phyloP scores from a whole-genome alignment of 2,888 invertebrate genomes.

The Drosophila suboccidentalis region DNA sequence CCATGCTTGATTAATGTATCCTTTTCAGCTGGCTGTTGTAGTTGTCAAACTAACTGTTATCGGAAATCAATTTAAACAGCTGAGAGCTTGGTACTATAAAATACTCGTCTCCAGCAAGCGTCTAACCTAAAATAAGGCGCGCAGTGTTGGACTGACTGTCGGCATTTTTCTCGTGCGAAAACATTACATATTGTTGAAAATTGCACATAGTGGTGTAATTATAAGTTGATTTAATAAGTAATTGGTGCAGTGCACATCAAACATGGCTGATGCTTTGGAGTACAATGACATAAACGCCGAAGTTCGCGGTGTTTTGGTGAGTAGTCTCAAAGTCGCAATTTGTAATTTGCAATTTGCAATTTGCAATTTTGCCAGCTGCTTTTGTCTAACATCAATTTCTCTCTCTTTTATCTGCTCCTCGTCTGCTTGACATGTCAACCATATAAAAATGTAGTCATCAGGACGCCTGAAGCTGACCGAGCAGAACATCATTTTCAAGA shows the following conservation, averaged over 20 bases:
- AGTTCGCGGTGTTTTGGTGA: slow-evolving; percentile 95
- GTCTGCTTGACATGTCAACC: neutral
- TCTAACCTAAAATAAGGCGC: slow-evolving; percentile 76
- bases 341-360: neutral
- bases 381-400: slow-evolving; percentile 32
- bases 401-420: neutral
- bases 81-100: slow-evolving; percentile 12
- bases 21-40: too few species aligned
- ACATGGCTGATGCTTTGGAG: slow-evolving; percentile 93
- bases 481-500: slow-evolving; percentile 96
- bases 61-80: neutral
- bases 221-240: slow-evolving; percentile 16
- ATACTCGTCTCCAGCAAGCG: slow-evolving; percentile 39
- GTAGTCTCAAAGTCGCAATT: slow-evolving; percentile 85
- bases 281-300: slow-evolving; percentile 94
- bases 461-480: slow-evolving; percentile 97
- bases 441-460: slow-evolving; percentile 89
- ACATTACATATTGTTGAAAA: slow-evolving; percentile 16
- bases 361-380: slow-evolving; percentile 14
- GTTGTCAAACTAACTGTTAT: too few species aligned
- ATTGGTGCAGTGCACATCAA: slow-evolving; percentile 32
- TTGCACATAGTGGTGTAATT: slow-evolving; percentile 43
- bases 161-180: slow-evolving; percentile 47
- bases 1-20: too few species aligned
- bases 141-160: slow-evolving; percentile 60